These are phyloP conservation scores for Zosterops hypoxanthus DNA, from an alignment of 2,113 vertebrate genomes.

Conservation along the genomic window DNA sequence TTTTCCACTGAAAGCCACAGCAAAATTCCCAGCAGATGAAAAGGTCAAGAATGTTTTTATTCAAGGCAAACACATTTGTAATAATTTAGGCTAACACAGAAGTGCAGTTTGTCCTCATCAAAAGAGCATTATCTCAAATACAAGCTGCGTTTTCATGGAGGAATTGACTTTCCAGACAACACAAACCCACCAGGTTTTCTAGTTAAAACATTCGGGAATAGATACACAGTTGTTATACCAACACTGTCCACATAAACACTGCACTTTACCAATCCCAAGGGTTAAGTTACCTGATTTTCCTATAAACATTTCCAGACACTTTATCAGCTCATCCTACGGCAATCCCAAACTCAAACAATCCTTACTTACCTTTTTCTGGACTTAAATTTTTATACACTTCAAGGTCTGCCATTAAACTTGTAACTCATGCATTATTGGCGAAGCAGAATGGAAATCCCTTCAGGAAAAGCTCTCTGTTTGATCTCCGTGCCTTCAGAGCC, in stretches of 20 bases:
- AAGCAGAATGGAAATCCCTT: conserved; percentile 52
- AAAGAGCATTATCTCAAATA: neutral
- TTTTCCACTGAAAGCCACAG: neutral
- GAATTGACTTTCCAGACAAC: neutral
- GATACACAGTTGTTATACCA: neutral
- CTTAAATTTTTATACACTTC: conserved; percentile 93
- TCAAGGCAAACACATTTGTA: neutral
- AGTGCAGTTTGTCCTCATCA: neutral
- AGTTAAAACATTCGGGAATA: neutral
- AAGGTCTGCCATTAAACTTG: conserved; percentile 90
- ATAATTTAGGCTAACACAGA: neutral
- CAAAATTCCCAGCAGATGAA: conserved; percentile 8
- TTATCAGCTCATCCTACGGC: neutral
- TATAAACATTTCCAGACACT: neutral
- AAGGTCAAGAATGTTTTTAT: neutral
- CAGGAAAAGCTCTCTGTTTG: conserved; percentile 49
- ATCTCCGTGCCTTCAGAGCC: conserved; percentile 42
- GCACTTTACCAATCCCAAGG: neutral
- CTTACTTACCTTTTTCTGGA: conserved; percentile 94
- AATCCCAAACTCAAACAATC: conserved; percentile 18
- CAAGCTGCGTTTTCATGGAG: neutral
- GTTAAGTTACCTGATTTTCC: neutral
- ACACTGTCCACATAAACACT: neutral
- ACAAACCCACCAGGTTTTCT: neutral
- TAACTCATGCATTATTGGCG: conserved; percentile 70